A percentile compares a stretch with the other conserved stretches of the same genome.
Conservation (phyloP, 2,797 vertebrate species). For the Alcedo atthis region DNA sequence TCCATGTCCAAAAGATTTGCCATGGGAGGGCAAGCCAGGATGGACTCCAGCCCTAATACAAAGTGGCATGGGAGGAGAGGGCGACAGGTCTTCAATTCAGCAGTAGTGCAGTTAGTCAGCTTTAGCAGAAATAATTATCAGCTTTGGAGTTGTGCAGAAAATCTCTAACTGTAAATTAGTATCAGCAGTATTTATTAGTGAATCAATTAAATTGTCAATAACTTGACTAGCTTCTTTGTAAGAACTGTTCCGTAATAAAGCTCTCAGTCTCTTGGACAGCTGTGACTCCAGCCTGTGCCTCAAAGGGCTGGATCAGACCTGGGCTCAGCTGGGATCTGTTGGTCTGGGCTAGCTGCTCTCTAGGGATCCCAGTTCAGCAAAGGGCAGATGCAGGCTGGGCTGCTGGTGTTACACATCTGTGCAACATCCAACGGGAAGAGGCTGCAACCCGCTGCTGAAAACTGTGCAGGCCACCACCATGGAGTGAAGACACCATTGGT, state of each 20-base stretch:
- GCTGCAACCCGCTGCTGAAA: background rate
- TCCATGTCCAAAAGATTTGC: background rate
- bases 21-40: background rate
- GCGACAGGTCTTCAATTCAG: too few relatives aligned
- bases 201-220: too few relatives aligned
- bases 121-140: too few relatives aligned
- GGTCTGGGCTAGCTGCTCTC: background rate
- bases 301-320: too few relatives aligned
- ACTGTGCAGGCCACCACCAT: fast-evolving
- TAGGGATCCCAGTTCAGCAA: background rate
- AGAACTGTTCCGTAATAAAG: too few relatives aligned
- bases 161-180: too few relatives aligned
- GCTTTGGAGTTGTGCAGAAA: too few relatives aligned
- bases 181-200: too few relatives aligned
- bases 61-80: background rate
- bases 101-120: too few relatives aligned
- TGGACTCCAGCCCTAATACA: fast-evolving
- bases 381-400: background rate
- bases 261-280: too few relatives aligned
- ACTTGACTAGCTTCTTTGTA: too few relatives aligned
- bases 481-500: background rate
- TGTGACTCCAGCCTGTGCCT: too few relatives aligned
- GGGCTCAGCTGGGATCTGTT: background rate
- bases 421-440: fast-evolving
- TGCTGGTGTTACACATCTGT: background rate